Conservation (phyloP, 2,797 vertebrate genomes). For the Apodemus agrarius region DNA sequence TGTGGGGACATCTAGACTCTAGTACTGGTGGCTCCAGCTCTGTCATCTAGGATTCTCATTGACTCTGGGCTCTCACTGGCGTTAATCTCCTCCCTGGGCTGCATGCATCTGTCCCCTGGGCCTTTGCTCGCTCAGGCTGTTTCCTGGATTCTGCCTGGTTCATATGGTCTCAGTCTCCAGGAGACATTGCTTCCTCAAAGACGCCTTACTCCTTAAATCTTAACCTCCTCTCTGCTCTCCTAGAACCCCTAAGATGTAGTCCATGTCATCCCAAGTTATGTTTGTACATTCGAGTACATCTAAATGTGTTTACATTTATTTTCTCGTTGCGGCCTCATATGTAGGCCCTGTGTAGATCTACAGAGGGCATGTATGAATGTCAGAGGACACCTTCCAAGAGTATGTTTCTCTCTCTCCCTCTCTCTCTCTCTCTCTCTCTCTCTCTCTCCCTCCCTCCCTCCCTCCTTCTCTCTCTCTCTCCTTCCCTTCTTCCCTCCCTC, state of each 20-base stretch:
- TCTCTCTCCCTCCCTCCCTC: neutral
- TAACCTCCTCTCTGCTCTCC: neutral
- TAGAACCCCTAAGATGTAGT: neutral
- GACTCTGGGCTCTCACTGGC: too few species aligned
- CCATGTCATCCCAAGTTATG: neutral
- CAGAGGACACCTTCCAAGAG: neutral
- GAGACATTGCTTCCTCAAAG: neutral
- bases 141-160: neutral
- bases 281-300: neutral
- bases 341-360: neutral
- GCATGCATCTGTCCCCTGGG: neutral
- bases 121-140: constrained; percentile 44
- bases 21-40: neutral
- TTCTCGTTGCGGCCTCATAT: neutral
- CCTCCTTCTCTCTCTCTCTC: too few species aligned
- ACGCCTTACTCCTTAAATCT: neutral
- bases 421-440: too few species aligned
- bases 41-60: neutral
- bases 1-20: neutral
- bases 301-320: neutral
- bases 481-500: too few species aligned
- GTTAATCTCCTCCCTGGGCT: neutral
- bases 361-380: neutral
- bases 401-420: neutral
- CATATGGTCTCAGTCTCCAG: neutral